Evolutionary conservation across 2,888 invertebrate genomes (phyloP), one percentile per base, ranked within the genome.

Genomic region (Limnephilus auricula): DNA sequence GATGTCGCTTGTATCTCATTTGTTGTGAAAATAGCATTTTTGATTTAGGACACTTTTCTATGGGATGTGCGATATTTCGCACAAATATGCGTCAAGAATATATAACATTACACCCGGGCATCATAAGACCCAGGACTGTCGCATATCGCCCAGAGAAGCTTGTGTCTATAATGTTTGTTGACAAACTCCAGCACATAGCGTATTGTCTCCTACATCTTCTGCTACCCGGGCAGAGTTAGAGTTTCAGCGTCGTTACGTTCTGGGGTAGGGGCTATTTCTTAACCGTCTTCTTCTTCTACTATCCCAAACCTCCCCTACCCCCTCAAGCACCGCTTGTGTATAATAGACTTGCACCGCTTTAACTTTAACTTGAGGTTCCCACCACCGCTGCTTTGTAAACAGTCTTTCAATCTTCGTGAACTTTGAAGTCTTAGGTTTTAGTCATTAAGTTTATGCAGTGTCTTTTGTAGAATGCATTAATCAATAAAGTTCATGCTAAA

Each of bases 111-210:
- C 18, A 18, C 32, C 34, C 82, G 82, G 34, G 32, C 82, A 82
- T 34, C 80, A 80, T 31, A 31, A 31, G 32, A n/a, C 40, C 10
- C 84, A n/a, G n/a, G 84, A 37, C 65, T 30, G 87, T 30, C 78
- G 65, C 87, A 9, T 30, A 78, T 30, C 78, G 32, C 87, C 32
- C 34, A 65, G 50, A 80, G 89, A 88, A 89, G 90, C 89, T 91
- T 92, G 90, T 93, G 91, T 93, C 92, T 90, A 93, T 93, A 92
- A 93, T 91, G 92, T 93, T 90, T 91, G 92, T 91, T 92, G 89
- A 91, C 90, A 91, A 92, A 92, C 92, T 92, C 91, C 50, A 65
- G 79, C 90, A 92, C 40, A 90, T 90, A 92, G 93, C 91, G 92
- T 91, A 93, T 93, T 93, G 93, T 93, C 92, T 92, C 40, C 37